Base-by-base conservation (phyloP, 2,888 invertebrate species). In the Seira ritae region DNA sequence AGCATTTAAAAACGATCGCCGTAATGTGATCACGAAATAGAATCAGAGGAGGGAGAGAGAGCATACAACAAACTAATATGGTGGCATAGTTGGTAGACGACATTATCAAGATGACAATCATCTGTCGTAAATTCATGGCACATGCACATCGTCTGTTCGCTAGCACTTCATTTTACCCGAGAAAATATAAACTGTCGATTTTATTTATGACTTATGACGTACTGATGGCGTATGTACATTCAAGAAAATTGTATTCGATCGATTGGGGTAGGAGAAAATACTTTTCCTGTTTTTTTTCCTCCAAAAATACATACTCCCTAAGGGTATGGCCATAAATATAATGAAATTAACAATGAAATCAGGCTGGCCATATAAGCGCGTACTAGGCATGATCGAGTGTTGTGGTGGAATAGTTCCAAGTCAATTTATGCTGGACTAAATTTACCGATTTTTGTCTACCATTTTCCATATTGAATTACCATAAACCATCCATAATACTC, bases 41-140 rank as follows among this genome's bases (percentile, higher is more conserved):
- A 71, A 71, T 71, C 70, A 50, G 46, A 71, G 22, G 12, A 23
- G 37, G 23, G 20, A 17, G 50, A 72, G 72, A 67, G 68, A 68
- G 42, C 67, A 68, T 73, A 31, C 8, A 8, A 31, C 31, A 31
- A n/a, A n/a, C n/a, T n/a, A n/a, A n/a, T n/a, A n/a, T n/a, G n/a
- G n/a, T n/a, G n/a, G n/a, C n/a, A n/a, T n/a, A n/a, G n/a, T n/a
- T n/a, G 3, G 31, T 31, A 31, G 31, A 8, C 31, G 3, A 31
- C 31, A 4, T 60, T 80, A 80, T 80, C 79, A 67, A 68, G 79
- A 80, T 80, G 80, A 80, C 80, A 80, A 80, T 80, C 80, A 69
- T 69, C 80, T 80, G 80, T 80, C 80, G 74, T 80, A 80, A 80
- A 80, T 80, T 80, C 80, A 80, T 74, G 80, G 74, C 74, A 74